Conservation (phyloP, 2,888 invertebrate species). For the Hoplodrina ambigua region DNA sequence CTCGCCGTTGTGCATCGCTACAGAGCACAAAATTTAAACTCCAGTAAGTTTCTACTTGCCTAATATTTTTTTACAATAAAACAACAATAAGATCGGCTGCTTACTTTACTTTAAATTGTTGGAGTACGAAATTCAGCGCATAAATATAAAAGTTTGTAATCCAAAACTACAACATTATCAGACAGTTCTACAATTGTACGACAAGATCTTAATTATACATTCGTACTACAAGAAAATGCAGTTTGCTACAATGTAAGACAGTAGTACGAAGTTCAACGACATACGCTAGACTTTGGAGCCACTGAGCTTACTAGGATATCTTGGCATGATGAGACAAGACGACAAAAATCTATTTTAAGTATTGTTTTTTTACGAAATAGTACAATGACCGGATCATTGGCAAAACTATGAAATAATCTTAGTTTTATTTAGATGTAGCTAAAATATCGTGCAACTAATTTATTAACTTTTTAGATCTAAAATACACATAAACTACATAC, state of each 20-base stretch:
- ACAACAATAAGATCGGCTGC: not conserved
- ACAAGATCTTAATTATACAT: conserved; percentile 3
- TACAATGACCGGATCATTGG: not conserved
- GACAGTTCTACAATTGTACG: not conserved
- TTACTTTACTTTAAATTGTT: not conserved
- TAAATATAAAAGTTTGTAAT: not conserved
- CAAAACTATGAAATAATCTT: conserved; percentile 1
- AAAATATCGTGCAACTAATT: not conserved
- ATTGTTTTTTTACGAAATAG: conserved; percentile 5
- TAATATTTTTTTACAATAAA: not conserved
- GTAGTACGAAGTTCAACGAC: conserved; percentile 36
- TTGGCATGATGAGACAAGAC: not conserved
- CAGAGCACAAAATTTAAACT: conserved; percentile 75
- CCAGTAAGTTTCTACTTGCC: conserved; percentile 73
- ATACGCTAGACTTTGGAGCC: conserved; percentile 12
- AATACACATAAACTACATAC: not conserved
- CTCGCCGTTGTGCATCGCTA: conserved; percentile 87
- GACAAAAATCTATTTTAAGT: not conserved
- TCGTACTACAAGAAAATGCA: conserved; percentile 26
- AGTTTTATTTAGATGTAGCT: not conserved
- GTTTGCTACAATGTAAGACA: conserved; percentile 38
- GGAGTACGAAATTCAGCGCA: not conserved
- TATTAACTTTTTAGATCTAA: not conserved
- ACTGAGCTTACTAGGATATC: not conserved
- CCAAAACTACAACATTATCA: not conserved